Conservation (phyloP, 2,888 invertebrate genomes). For the Limulus polyphemus region DNA sequence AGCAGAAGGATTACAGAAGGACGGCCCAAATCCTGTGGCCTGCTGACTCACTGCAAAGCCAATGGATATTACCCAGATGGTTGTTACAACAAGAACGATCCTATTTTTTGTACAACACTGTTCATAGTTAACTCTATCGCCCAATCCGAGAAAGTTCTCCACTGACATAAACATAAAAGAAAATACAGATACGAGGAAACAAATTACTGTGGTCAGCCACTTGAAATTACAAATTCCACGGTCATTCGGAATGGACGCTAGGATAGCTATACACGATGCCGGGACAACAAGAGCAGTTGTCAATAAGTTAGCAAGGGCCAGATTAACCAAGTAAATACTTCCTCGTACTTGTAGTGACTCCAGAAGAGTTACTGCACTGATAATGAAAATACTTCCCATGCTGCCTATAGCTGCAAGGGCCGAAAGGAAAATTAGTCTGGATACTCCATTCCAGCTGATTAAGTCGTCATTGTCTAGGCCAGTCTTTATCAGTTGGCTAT, state of each 20-base stretch:
- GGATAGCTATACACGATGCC: constrained; percentile 52
- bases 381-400: constrained; percentile 62
- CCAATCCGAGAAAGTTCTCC: constrained; percentile 48
- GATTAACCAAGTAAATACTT: constrained; percentile 54
- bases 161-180: constrained; percentile 50
- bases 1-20: constrained; percentile 30
- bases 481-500: neutral
- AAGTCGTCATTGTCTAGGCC: constrained; percentile 4
- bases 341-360: constrained; percentile 47
- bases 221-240: constrained; percentile 48
- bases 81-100: constrained; percentile 42
- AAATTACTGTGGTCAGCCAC: constrained; percentile 53
- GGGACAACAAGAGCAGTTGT: constrained; percentile 57
- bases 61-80: constrained; percentile 47
- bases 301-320: constrained; percentile 57
- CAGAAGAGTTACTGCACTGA: constrained; percentile 58
- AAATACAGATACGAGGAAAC: constrained; percentile 52
- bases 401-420: constrained; percentile 52
- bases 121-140: constrained; percentile 37
- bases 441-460: constrained; percentile 54
- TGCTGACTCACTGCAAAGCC: constrained; percentile 50
- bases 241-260: constrained; percentile 45
- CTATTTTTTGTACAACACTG: constrained; percentile 22
- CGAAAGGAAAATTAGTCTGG: constrained; percentile 50
- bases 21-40: constrained; percentile 37